Conservation (phyloP, 2,113 vertebrate genomes). For the Neotragus pygmaeus region DNA sequence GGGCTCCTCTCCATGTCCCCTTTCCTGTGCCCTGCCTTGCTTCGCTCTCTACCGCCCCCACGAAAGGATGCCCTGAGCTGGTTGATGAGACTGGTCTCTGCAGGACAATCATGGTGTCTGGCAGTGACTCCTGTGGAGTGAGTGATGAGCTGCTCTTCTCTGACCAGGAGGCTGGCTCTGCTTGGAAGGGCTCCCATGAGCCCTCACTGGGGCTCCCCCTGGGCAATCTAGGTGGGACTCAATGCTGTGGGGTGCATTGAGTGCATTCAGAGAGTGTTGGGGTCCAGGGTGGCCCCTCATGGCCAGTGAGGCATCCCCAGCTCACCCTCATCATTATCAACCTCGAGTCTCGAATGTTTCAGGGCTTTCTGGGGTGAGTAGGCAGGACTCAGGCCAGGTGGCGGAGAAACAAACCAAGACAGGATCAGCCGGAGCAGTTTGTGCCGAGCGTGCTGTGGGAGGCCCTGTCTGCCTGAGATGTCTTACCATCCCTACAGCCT, state of each 20-base stretch:
- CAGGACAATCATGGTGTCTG: background rate
- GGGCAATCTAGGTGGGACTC: background rate
- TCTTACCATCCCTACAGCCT: background rate
- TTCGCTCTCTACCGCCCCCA: background rate
- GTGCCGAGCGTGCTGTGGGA: background rate
- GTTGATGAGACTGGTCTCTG: too few relatives aligned
- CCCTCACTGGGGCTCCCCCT: accelerated
- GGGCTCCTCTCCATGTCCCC: background rate
- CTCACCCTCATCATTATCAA: background rate
- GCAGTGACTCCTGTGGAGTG: background rate
- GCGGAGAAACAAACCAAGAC: background rate
- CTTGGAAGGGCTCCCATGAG: background rate
- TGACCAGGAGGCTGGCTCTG: background rate
- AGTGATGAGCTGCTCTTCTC: background rate
- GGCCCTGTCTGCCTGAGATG: background rate
- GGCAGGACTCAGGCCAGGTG: background rate
- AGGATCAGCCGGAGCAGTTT: background rate
- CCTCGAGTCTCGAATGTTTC: background rate
- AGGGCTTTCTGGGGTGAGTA: background rate
- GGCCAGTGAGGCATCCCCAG: background rate
- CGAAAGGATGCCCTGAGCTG: background rate
- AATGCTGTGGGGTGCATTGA: background rate
- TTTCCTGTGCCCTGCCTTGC: background rate
- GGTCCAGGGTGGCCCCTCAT: background rate
- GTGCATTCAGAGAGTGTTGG: background rate